Evolutionary conservation across 1,140 invertebrate species (phyloP), one percentile per base, ranked within the genome.

Genomic region (Listronotus oregonensis): DNA sequence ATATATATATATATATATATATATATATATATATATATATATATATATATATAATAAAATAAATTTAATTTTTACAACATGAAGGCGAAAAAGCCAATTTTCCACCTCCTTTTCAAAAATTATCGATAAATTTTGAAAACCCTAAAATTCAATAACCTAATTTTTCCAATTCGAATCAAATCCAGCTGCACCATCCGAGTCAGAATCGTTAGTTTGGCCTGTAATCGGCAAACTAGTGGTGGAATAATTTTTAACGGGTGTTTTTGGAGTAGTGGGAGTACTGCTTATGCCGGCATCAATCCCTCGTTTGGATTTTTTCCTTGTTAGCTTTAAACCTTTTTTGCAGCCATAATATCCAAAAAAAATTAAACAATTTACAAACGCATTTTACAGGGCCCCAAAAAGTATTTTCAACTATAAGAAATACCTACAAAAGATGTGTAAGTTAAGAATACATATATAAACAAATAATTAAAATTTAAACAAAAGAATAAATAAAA

Each of bases 171-270:
- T 84, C 0, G 87, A 86, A 71, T 89, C 90, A 73, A 92, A 92
- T 1, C 90, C 90, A 72, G 85, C 89, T n/a, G 89, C 90, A n/a
- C 86, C 87, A 71, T 92, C 90, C 0, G 90, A 91, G 73, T 90
- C 89, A 1, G 90, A 90, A 68, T 91, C 90, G 43, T 73, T 71
- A 1, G 17, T 57, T 14, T 31, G 27, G 60, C 42, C 15, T 6
- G 39, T 34, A 3, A 43, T 27, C 11, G 62, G 62, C 4, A 52
- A 58, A 59, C 52, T 54, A 12, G 52, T 39, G 9, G 62, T 57
- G 9, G 54, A 52, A 56, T 69, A 67, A 21, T 63, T 71, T 34
- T 69, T 65, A 7, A 61, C 67, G 46, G 70, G 70, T 10, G 69
- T 66, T 75, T 85, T 85, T 3, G 85, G 85, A 3, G 85, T 86